phyloP scores from a whole-genome alignment of 1,140 invertebrate species.

The Protaetia brevitarsis region DNA sequence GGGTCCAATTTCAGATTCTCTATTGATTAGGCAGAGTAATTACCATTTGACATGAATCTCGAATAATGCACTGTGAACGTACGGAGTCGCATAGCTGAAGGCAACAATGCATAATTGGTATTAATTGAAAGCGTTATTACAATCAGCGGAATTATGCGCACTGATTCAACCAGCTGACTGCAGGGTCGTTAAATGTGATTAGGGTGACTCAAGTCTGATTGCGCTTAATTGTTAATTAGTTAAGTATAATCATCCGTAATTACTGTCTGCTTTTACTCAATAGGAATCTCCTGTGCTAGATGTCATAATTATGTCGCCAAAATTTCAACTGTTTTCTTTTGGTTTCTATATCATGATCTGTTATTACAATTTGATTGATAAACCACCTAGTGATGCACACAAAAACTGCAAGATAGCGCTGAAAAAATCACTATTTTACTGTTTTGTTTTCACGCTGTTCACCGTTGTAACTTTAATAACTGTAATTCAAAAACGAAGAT shows the following conservation, averaged over 20 bases:
- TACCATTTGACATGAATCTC: constrained; percentile 12
- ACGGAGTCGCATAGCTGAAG: neutral
- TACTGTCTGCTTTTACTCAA: neutral
- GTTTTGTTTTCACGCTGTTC: no score
- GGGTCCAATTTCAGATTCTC: no score
- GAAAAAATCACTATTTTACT: no score
- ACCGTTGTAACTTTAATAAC: no score
- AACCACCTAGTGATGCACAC: no score
- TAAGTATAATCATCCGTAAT: constrained; percentile 8
- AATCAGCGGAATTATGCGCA: constrained; percentile 25
- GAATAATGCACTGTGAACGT: neutral
- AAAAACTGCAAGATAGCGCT: no score
- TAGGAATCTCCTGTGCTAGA: neutral
- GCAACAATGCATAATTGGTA: constrained; percentile 23
- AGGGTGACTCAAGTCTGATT: constrained; percentile 25
- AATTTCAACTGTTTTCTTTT: no score
- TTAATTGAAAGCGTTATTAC: constrained; percentile 26
- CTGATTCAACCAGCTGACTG: constrained; percentile 9
- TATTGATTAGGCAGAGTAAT: no score
- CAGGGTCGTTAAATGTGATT: constrained; percentile 22
- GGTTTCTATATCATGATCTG: no score
- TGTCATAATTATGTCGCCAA: no score
- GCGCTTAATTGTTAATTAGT: constrained; percentile 26
- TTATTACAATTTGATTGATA: no score
- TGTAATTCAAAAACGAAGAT: no score